Evolutionary conservation across 2,113 vertebrate species (phyloP).

Genomic region (Hoplias malabaricus): DNA sequence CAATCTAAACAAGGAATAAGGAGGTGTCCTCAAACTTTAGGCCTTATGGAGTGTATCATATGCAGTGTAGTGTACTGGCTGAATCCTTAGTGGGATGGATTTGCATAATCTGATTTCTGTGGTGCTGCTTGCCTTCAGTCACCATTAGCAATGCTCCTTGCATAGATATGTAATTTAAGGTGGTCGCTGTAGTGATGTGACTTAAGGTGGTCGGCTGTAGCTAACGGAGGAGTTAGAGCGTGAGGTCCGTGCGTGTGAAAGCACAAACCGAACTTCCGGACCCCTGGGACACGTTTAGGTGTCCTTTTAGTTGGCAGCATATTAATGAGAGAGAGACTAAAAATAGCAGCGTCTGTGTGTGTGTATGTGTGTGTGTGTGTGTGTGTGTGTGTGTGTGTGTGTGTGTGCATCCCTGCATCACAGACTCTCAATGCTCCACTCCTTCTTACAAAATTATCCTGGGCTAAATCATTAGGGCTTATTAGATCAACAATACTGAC

Average conservation of each 20-base stretch:
- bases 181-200: background rate
- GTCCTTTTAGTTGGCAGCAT: background rate
- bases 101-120: no score
- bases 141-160: background rate
- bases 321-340: conserved; percentile 31
- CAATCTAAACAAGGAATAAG: no score
- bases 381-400: no score
- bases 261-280: conserved; percentile 8
- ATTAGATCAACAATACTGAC: background rate
- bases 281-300: conserved; percentile 13
- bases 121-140: background rate
- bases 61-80: no score
- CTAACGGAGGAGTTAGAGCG: no score
- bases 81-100: no score
- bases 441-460: background rate
- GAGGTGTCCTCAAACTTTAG: no score
- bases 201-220: background rate
- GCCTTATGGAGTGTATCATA: no score
- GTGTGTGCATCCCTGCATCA: no score
- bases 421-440: conserved; percentile 21
- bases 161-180: background rate
- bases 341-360: conserved; percentile 31
- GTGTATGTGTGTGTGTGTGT: no score
- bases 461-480: background rate
- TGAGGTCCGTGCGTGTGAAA: background rate